Evolutionary conservation across 1,140 invertebrate species (phyloP), one percentile per base, ranked within the genome.

Genomic region (Formica selysi): DNA sequence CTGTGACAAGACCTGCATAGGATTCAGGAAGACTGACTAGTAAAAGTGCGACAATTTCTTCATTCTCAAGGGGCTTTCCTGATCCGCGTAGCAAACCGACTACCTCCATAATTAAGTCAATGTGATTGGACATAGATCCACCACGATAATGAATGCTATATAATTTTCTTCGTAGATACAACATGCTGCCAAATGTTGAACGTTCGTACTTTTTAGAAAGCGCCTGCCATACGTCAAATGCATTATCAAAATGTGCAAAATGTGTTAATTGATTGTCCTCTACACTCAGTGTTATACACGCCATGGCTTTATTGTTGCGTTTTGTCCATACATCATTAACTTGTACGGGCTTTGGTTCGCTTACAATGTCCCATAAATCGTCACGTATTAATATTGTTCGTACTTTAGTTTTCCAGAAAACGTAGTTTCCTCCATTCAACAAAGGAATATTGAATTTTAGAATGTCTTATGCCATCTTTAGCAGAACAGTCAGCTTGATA

Each of bases 11-110:
- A 38, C 84, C 76, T 10, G 84, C 80, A 32, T 91, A 92, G 0
- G 80, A 61, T 22, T 92, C 91, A 22, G 87, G 86, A 2, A 92
- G 51, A 70, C 87, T 91, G 0, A 89, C 64, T 3, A 92, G 11
- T 2, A 92, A 61, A 16, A 91, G 70, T 3, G 88, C 88, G 16
- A 92, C 89, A 1, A 89, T 32, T 71, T 91, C 87, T 0, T 92
- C 86, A 32, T 92, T 86, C 16, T 86, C 88, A 0, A 92, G 68
- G 1, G 84, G 71, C 26, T 89, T 89, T 0, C 88, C 91, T 0
- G 88, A 87, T 44, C 76, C 71, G 6, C 84, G 81, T 8, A 91
- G 76, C 5, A 90, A 61, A 10, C 78, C 89, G 0, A 92, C 90
- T 0, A 89, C 76, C 22, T 84, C 32, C 87, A 91, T 89, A 2